Percentiles rank a stretch among this genome's conserved stretches.
phyloP scores from a whole-genome alignment of 2,113 vertebrate genomes.

The Oncorhynchus keta region DNA sequence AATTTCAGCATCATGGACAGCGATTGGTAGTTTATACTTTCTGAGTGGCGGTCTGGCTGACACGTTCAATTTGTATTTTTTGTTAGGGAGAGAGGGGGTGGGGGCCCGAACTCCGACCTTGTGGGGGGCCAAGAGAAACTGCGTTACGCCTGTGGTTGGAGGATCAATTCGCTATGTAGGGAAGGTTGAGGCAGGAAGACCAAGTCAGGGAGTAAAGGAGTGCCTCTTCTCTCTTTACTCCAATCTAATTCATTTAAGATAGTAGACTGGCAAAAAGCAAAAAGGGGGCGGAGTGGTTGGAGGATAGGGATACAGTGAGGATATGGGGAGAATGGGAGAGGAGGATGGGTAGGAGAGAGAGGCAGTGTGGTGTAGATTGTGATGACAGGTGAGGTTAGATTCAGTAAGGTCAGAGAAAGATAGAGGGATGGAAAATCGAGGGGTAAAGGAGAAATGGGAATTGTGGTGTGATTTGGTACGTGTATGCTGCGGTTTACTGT shows the following conservation, averaged over 20 bases:
- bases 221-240: background rate
- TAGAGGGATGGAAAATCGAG: background rate
- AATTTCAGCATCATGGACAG: too few species aligned
- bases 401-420: slow-evolving; percentile 1
- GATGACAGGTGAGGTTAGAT: background rate
- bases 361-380: background rate
- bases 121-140: too few species aligned
- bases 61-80: too few species aligned
- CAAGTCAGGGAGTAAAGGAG: background rate
- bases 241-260: background rate
- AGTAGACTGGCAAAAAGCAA: background rate
- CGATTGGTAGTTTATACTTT: too few species aligned
- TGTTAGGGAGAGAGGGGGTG: too few species aligned
- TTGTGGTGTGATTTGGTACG: background rate
- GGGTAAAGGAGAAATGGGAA: slow-evolving; percentile 6
- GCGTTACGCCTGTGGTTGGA: too few species aligned
- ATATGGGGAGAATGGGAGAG: slow-evolving; percentile 15
- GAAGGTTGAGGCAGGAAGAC: background rate
- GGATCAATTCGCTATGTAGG: too few species aligned
- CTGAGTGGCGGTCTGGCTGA: too few species aligned
- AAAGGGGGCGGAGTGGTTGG: background rate
- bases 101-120: background rate
- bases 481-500: background rate
- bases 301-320: background rate
- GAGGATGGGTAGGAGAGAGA: background rate